Evolutionary conservation across 2,888 invertebrate species (phyloP).

Genomic region (Pycnomerus fuliginosus): DNA sequence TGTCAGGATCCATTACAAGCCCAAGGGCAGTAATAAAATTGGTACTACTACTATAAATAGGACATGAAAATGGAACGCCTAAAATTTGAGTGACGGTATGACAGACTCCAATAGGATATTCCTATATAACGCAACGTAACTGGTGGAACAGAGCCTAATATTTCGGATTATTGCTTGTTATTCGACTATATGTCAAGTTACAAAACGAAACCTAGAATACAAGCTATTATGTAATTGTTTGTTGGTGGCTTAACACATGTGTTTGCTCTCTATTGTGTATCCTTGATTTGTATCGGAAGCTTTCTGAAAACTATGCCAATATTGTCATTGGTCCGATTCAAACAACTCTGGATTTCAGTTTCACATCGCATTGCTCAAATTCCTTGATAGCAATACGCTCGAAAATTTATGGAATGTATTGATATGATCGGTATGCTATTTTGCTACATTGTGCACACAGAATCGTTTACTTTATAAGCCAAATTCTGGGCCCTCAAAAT

Average conservation of each 20-base stretch:
- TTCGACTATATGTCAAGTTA: slow-evolving; percentile 12
- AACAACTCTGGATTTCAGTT: slow-evolving; percentile 33
- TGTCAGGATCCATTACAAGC: too few relatives aligned
- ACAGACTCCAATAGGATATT: background rate
- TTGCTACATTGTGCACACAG: slow-evolving; percentile 18
- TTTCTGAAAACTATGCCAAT: slow-evolving; percentile 41
- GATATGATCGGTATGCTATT: slow-evolving; percentile 19
- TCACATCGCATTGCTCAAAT: slow-evolving; percentile 32
- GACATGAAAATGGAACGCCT: slow-evolving; percentile 19
- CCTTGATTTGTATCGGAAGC: slow-evolving; percentile 37
- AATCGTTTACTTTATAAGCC: too few relatives aligned
- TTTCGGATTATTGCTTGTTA: slow-evolving; percentile 4
- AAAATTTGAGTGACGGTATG: slow-evolving; percentile 11
- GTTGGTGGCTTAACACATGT: slow-evolving; percentile 17
- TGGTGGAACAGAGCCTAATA: slow-evolving; percentile 4
- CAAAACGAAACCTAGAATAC: slow-evolving; percentile 7
- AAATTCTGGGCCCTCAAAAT: too few relatives aligned
- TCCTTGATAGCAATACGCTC: slow-evolving; percentile 26
- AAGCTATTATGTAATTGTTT: slow-evolving; percentile 7
- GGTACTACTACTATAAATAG: too few relatives aligned
- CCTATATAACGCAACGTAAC: too few relatives aligned
- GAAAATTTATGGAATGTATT: slow-evolving; percentile 31
- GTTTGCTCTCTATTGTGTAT: slow-evolving; percentile 32
- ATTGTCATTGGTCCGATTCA: slow-evolving; percentile 29
- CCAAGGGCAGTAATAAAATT: too few relatives aligned